Evolutionary conservation across 1,140 invertebrate genomes (phyloP).

Genomic region (Eupeodes corollae): DNA sequence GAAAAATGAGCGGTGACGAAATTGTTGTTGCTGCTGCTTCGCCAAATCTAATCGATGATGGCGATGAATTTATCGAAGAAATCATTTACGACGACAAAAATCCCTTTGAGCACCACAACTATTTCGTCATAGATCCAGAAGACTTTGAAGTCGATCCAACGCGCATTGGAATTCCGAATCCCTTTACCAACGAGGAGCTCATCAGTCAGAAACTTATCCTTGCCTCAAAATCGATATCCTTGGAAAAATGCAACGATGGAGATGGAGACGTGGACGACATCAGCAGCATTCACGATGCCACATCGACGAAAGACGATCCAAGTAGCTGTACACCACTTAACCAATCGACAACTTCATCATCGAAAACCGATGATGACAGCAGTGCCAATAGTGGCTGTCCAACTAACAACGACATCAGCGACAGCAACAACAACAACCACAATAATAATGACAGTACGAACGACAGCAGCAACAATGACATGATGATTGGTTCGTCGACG

Average conservation of each 20-base stretch:
- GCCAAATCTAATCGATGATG: background rate
- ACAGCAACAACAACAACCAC: conserved; percentile 15
- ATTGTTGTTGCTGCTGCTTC: background rate
- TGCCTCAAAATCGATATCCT: background rate
- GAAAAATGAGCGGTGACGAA: conserved; percentile 9
- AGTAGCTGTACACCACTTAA: no score
- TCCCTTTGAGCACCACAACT: conserved; percentile 31
- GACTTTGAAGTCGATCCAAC: conserved; percentile 18
- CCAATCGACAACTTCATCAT: background rate
- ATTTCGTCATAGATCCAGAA: conserved; percentile 32
- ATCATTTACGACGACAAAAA: conserved; percentile 21
- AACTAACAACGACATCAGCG: conserved; percentile 1
- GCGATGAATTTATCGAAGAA: conserved; percentile 4
- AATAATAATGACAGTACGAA: conserved; percentile 20
- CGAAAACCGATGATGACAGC: background rate
- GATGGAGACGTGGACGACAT: background rate
- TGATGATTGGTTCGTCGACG: conserved; percentile 26
- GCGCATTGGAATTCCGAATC: conserved; percentile 32
- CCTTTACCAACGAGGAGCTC: conserved; percentile 26
- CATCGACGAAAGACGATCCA: background rate
- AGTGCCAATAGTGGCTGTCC: no score
- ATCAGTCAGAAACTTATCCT: conserved; percentile 19
- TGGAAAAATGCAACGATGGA: background rate
- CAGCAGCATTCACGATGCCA: background rate
- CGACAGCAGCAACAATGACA: background rate